Evolutionary conservation across 2,888 invertebrate genomes (phyloP), one percentile per base, ranked within the genome.

Genomic region (Patella pellucida): DNA sequence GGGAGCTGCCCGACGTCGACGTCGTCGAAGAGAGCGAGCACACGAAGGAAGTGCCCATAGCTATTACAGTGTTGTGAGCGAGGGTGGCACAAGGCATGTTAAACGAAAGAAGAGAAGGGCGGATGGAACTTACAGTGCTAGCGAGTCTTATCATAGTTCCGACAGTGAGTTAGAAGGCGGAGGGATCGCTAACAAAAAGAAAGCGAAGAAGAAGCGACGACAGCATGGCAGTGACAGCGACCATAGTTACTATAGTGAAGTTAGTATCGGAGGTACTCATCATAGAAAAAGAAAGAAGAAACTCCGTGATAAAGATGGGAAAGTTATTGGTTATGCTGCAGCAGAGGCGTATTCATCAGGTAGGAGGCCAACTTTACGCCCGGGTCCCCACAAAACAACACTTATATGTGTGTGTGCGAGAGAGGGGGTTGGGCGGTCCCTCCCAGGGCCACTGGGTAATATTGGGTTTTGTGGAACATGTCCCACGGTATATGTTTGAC

Each of bases 101-200:
- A 82, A 82, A 67, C 82, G 90, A 16, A 78, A 83, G 70, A 80
- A 82, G 69, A 85, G 83, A 71, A 81, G 83, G 12, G 86, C 79
- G 3, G 90, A 90, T 75, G 90, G 90, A n/a, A 90, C 89, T 2
- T 90, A 90, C 80, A 85, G 87, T 72, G 86, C 79, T 52, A 85
- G 85, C 76, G 89, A 90, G 74, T 88, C 88, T 7, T 90, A 90
- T 80, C 89, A 90, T 81, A 85, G 86, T 74, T 86, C 80, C 11
- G 86, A 85, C 81, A 87, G 87, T 74, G 79, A 82, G 23, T 78
- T 81, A 75, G 85, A 83, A 56, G 86, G 86, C 16, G 87, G 87
- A 41, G 78, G 85, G 9, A 71, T 83, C 19, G 83, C 83, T 3
- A 85, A 86, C 75, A 83, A 83, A 71, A 82, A 82, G 71, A 85